Conservation (phyloP, 1,140 invertebrate genomes). For the Penaeus vannamei region DNA sequence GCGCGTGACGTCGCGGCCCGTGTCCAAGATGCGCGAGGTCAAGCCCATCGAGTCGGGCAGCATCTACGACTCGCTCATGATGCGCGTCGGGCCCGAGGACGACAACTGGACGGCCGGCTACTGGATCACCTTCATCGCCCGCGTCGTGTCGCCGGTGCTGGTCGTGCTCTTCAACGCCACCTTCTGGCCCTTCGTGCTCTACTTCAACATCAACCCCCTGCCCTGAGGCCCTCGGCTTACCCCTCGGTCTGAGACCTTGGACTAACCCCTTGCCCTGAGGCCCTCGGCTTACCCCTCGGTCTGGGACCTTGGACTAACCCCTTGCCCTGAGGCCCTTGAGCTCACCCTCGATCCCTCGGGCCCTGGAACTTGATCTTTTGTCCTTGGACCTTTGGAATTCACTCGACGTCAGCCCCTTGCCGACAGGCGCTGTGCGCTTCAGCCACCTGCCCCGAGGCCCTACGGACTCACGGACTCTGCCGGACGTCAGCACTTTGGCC, state of each 20-base stretch:
- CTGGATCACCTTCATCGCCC: constrained; percentile 58
- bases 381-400: no score
- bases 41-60: constrained; percentile 54
- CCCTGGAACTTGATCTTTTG: no score
- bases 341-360: no score
- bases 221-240: not conserved
- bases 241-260: no score
- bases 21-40: constrained; percentile 47
- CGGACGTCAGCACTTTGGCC: no score
- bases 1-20: constrained; percentile 1
- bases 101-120: constrained; percentile 47
- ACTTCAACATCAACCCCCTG: constrained; percentile 41
- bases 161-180: constrained; percentile 47
- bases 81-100: not conserved
- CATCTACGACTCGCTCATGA: constrained; percentile 51
- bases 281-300: no score
- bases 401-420: no score
- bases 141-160: constrained; percentile 49
- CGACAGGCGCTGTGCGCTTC: no score
- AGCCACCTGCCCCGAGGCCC: no score
- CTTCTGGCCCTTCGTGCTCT: constrained; percentile 60
- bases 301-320: not conserved
- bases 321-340: not conserved
- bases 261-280: constrained; percentile 17
- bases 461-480: no score